Base-by-base conservation (phyloP, 2,797 vertebrate species). In the Okamejei kenojei region DNA sequence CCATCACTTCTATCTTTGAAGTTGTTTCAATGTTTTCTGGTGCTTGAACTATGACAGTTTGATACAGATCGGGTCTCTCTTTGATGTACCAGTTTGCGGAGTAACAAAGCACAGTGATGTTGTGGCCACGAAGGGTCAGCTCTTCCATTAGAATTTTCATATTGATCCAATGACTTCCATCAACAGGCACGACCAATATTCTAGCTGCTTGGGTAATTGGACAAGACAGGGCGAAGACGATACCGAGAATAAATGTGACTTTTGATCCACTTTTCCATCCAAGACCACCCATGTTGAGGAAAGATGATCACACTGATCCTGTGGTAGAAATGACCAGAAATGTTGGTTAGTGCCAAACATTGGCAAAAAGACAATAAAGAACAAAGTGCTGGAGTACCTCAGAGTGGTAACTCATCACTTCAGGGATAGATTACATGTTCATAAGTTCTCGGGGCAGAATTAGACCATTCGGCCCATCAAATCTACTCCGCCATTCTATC, bases 101-200 rank as follows among this genome's bases (percentile, higher is more conserved):
- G 76, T 95, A 94, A 35, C 95, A 95, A 58, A 97, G 94, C 93
- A 97, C 96, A 0, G 95, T 96, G 93, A 96, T 93, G 92, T 96
- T 94, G 1, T 97, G 96, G 26, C 96, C 96, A 9, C 94, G 94
- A 93, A 93, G 0, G 1, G 96, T 95, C 93, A 97, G 96, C 15
- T 90, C 93, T 91, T 96, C 93, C 71, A 97, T 95, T 76, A 97
- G 79, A 26, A 97, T 93, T 93, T 97, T 95, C 96, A 97, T 97
- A 94, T 97, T 97, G 88, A 97, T 90, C 96, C 96, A 97, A 94
- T 97, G 96, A 94, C 97, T 97, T 29, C 96, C 96, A 0, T 97
- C 97, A 63, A 97, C 82, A 0, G 97, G 96, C 93, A 97, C 96
- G 58, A 97, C 96, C 93, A 93, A 45, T 23, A 90, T 45, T 65